Conservation (phyloP, 1,140 invertebrate genomes). For the Rhopalosiphum padi region DNA sequence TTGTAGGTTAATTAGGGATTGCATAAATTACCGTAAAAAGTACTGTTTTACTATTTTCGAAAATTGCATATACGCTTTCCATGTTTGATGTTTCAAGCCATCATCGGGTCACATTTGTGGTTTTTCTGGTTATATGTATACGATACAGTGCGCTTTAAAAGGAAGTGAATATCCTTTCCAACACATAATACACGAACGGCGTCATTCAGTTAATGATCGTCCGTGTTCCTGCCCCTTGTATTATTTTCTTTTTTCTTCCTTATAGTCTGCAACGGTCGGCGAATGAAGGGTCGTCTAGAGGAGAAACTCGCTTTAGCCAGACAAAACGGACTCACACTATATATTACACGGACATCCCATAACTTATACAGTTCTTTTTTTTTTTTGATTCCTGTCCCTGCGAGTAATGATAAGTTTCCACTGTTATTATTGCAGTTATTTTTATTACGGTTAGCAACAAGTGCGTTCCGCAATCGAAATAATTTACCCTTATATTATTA, state of each 20-base stretch:
- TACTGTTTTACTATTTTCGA: neutral
- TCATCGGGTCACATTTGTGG: neutral
- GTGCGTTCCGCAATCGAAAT: neutral
- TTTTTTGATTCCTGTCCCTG: neutral
- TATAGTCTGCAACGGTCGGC: neutral
- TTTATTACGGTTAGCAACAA: constrained; percentile 4
- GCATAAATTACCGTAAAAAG: neutral
- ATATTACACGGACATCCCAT: neutral
- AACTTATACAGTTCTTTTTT: neutral
- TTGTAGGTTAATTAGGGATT: neutral
- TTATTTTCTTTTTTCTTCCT: neutral
- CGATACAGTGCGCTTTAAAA: neutral
- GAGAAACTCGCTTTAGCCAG: neutral
- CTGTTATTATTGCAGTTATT: constrained; percentile 9
- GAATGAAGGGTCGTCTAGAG: neutral
- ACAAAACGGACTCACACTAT: neutral
- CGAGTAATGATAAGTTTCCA: neutral
- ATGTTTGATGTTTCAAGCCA: neutral
- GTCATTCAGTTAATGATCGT: constrained; percentile 25
- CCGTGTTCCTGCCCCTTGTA: neutral
- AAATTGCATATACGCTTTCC: neutral
- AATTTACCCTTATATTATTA: neutral
- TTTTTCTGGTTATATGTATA: neutral
- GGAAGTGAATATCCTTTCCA: constrained; percentile 1
- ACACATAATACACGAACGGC: constrained; percentile 21